These are phyloP conservation scores for Amazona finschi DNA, from an alignment of 2,797 vertebrate species.

Conservation along the genomic window DNA sequence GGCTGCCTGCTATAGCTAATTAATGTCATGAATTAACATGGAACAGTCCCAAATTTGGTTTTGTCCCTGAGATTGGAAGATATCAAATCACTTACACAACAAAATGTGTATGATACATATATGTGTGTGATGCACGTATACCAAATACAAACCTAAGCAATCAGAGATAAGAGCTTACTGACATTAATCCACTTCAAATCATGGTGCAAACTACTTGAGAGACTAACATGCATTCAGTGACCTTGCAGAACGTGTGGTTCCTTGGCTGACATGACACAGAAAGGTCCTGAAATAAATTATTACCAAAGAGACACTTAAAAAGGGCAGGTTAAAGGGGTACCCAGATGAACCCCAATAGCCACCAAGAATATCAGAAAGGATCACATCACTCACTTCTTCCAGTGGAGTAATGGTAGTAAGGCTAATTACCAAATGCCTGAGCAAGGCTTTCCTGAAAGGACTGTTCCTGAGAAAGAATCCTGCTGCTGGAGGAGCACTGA, in stretches of 20 bases:
- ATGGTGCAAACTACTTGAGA: slow-evolving; percentile 61
- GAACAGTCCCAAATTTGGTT: not conserved
- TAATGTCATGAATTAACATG: slow-evolving; percentile 17
- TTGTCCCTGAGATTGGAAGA: not conserved
- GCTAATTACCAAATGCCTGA: not conserved
- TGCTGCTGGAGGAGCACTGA: not conserved
- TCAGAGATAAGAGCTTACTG: slow-evolving; percentile 60
- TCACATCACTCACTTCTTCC: not conserved
- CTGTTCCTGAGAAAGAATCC: not conserved
- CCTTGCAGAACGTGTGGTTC: slow-evolving; percentile 61
- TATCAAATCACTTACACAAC: not conserved
- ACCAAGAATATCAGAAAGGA: not conserved
- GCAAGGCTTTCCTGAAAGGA: not conserved
- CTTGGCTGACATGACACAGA: slow-evolving; percentile 45
- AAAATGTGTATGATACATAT: not conserved
- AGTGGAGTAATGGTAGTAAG: not conserved
- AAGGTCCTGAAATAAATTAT: slow-evolving; percentile 52
- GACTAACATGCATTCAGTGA: slow-evolving; percentile 54
- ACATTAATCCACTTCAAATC: slow-evolving; percentile 40
- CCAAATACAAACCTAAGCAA: not conserved
- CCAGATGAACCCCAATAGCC: not conserved
- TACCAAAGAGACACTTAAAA: slow-evolving; percentile 2
- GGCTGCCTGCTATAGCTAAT: slow-evolving; percentile 27
- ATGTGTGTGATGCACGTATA: not conserved
- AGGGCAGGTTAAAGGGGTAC: not conserved